These are phyloP conservation scores for Myocastor coypus DNA, from an alignment of 2,113 vertebrate species.

Conservation along the genomic window DNA sequence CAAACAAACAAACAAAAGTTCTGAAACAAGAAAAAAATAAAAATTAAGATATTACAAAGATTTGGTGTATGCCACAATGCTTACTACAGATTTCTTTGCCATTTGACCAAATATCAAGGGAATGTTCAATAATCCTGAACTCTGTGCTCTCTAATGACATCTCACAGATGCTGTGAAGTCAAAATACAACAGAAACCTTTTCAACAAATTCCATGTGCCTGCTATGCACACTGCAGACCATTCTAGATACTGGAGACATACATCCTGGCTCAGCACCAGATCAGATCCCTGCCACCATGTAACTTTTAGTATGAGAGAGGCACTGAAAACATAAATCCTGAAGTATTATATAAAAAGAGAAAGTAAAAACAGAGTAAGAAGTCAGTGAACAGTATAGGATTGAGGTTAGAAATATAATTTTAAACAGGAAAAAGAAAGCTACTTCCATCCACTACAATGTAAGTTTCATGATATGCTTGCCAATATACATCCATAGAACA, in stretches of 20 bases:
- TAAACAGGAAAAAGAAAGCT: not conserved
- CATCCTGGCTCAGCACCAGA: not conserved
- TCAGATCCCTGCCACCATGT: not conserved
- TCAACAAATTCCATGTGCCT: not conserved
- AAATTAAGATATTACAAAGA: conserved; percentile 2
- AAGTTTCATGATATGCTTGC: not conserved
- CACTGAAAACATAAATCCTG: not conserved
- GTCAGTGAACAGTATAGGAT: too few relatives aligned
- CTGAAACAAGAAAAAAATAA: too few relatives aligned
- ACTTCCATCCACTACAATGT: not conserved
- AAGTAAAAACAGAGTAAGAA: not conserved
- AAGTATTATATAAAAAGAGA: not conserved
- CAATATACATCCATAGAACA: not conserved
- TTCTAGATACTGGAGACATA: not conserved
- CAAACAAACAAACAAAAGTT: too few relatives aligned
- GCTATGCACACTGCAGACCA: not conserved
- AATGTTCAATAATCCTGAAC: not conserved
- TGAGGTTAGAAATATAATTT: not conserved
- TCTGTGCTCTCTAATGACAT: not conserved
- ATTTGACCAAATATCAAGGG: not conserved
- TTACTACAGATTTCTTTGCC: not conserved
- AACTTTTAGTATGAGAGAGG: not conserved
- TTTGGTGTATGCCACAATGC: not conserved
- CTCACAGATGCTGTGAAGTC: not conserved
- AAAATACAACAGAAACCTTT: not conserved